These are phyloP conservation scores for Zaprionus tsacasi DNA, from an alignment of 1,140 invertebrate species.

Conservation along the genomic window DNA sequence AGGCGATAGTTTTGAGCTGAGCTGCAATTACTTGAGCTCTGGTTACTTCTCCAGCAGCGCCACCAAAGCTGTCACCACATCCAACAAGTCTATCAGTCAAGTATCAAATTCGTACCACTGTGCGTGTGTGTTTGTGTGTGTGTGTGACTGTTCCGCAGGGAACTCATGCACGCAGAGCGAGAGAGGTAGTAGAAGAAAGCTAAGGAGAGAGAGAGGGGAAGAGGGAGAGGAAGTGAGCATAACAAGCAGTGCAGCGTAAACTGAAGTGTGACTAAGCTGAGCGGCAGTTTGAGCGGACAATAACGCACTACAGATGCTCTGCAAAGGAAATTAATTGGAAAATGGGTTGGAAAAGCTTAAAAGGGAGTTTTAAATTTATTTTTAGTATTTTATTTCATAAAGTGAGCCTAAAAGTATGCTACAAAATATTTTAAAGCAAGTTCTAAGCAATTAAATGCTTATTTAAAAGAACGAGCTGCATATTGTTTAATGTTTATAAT, in stretches of 20 bases:
- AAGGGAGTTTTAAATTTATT: too few species aligned
- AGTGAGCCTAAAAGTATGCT: too few species aligned
- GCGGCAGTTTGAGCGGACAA: background rate
- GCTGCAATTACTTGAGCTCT: conserved; percentile 26
- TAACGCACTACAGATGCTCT: conserved; percentile 41
- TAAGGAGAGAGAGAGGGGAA: background rate
- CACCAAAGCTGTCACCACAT: conserved; percentile 52
- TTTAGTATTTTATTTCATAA: too few species aligned
- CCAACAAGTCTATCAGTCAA: conserved; percentile 79
- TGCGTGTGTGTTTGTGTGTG: background rate
- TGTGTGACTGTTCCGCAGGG: conserved; percentile 35
- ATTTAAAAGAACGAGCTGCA: too few species aligned
- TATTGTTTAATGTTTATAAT: too few species aligned
- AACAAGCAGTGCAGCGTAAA: conserved; percentile 13
- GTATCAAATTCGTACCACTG: conserved; percentile 47
- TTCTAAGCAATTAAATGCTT: too few species aligned
- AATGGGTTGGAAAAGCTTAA: too few species aligned
- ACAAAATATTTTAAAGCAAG: too few species aligned
- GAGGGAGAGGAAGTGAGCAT: background rate
- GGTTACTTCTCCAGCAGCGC: conserved; percentile 30
- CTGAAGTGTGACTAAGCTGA: conserved; percentile 36
- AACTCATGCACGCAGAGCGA: conserved; percentile 12
- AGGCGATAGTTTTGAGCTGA: conserved; percentile 32
- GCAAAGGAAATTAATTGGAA: background rate
- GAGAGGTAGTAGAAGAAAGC: too few species aligned